Evolutionary conservation across 2,797 vertebrate genomes (phyloP).

Genomic region (Dendrocincla tyrannina): DNA sequence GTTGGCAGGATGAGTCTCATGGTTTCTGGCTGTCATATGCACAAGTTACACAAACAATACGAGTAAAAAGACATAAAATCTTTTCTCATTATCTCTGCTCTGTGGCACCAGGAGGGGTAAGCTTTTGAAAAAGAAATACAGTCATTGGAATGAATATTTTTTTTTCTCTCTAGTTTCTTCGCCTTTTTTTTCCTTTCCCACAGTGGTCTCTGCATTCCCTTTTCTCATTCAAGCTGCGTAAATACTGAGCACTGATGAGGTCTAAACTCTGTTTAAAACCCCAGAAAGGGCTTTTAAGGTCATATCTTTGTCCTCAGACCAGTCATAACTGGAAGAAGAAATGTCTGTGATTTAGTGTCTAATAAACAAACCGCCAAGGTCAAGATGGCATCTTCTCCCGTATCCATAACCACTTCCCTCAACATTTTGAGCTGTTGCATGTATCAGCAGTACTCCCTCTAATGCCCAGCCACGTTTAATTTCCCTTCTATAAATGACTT

Average conservation of each 20-base stretch:
- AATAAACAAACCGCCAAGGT: conserved; percentile 18
- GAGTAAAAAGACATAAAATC: background rate
- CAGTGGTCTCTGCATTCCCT: background rate
- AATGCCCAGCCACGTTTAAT: background rate
- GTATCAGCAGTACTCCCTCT: background rate
- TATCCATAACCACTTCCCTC: conserved; percentile 18
- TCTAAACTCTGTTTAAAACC: conserved; percentile 7
- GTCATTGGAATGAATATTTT: rapidly evolving
- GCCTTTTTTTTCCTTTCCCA: background rate
- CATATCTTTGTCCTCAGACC: background rate
- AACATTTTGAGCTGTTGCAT: conserved; percentile 12
- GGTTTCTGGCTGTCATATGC: rapidly evolving
- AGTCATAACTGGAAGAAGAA: conserved; percentile 38
- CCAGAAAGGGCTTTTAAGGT: conserved; percentile 23
- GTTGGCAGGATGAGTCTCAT: background rate
- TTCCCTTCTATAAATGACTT: conserved; percentile 14
- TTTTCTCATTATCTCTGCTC: background rate
- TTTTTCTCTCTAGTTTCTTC: background rate
- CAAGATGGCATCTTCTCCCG: conserved; percentile 19
- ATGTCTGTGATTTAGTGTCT: conserved; percentile 11
- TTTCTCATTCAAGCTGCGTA: background rate
- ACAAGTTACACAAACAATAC: background rate
- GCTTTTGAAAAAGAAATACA: background rate
- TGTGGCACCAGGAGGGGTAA: background rate
- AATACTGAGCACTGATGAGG: background rate